Percentiles rank a stretch among this genome's conserved stretches.
These are phyloP conservation scores for Catharus ustulatus DNA, from an alignment of 2,797 vertebrate genomes.

Conservation along the genomic window DNA sequence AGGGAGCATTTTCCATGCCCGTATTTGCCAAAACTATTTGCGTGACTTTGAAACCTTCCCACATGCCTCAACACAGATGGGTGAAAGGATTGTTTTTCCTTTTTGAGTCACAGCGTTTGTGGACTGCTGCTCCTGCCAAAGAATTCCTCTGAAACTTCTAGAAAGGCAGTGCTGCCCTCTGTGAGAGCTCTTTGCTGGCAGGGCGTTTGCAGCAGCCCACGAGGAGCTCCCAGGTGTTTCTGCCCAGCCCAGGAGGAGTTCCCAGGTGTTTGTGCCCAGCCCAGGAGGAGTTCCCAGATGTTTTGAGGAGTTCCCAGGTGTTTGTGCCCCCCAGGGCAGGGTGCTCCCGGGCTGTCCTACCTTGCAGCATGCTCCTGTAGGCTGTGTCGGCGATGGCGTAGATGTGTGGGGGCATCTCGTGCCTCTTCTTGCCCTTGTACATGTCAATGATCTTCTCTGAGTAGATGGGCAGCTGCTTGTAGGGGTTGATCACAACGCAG, in stretches of 20 bases:
- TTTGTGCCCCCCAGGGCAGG: not conserved
- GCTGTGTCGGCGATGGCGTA: constrained; percentile 94
- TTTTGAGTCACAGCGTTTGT: constrained; percentile 77
- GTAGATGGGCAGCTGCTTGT: constrained; percentile 97
- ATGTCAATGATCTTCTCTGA: constrained; percentile 98
- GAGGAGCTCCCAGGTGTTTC: not conserved
- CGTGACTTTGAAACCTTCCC: constrained; percentile 52
- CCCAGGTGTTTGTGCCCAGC: no score
- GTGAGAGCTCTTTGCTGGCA: not conserved
- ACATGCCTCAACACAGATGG: constrained; percentile 34
- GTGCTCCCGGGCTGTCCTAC: constrained; percentile 69
- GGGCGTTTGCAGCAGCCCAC: not conserved
- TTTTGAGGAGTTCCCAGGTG: no score
- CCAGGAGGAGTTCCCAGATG: no score
- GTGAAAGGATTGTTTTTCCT: constrained; percentile 69
- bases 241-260: no score
- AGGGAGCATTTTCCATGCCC: constrained; percentile 57
- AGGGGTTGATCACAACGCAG: constrained; percentile 96
- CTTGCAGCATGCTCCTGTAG: constrained; percentile 99
- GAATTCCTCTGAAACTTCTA: constrained; percentile 61
- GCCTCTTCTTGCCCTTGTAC: constrained; percentile 99
- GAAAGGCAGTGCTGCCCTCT: not conserved
- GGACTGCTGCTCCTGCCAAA: constrained; percentile 56
- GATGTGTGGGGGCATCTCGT: constrained; percentile 96
- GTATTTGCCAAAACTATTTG: constrained; percentile 71